Evolutionary conservation across 2,113 vertebrate genomes (phyloP), one percentile per base, ranked within the genome.

Genomic region (Oryzias celebensis): DNA sequence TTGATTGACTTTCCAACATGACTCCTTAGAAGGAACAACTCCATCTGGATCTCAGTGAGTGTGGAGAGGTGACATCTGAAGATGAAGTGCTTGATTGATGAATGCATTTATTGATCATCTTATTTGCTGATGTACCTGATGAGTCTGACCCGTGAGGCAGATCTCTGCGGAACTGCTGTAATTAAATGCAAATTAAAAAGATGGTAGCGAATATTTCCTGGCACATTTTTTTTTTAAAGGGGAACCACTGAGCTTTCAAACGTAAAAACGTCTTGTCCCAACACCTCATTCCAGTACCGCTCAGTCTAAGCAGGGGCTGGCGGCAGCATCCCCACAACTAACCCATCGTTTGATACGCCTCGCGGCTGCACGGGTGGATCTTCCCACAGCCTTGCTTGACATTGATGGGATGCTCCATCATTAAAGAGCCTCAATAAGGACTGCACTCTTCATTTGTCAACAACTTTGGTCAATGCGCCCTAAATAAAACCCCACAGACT

Each of bases 141-240:
- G 80, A 83, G 72, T 52, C 67, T 75, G 80, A 80, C 82, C 76
- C 80, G 81, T 80, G 86, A 82, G 86, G 85, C 79, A 88, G 84
- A 84, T 87, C 53, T 31, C 67, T 2, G 12, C 51, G 68, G 63
- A 76, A 52, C 66, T 51, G 45, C 71, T 58, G 18, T 89, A 78
- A 86, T 89, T 83, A 89, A 86, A 89, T 85, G 82, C 82, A 89
- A 88, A 89, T 89, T 67, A 83, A 68, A 55, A 58, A 50, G 62
- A 62, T 28, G 5, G 75, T 52, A 15, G 57, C 45, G 69, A 62
- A 84, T 71, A 68, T 73, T 77, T 78, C 71, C 71, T 74, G 62
- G 59, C 51, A 48, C 20, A 36, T 77, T 78, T 78, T 80, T 78
- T 80, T 62, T 24, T 65, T 58, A 69, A 44, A 44, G 14, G 14